These are phyloP conservation scores for Coryphaenoides rupestris DNA, from an alignment of 2,113 vertebrate genomes.

Conservation along the genomic window DNA sequence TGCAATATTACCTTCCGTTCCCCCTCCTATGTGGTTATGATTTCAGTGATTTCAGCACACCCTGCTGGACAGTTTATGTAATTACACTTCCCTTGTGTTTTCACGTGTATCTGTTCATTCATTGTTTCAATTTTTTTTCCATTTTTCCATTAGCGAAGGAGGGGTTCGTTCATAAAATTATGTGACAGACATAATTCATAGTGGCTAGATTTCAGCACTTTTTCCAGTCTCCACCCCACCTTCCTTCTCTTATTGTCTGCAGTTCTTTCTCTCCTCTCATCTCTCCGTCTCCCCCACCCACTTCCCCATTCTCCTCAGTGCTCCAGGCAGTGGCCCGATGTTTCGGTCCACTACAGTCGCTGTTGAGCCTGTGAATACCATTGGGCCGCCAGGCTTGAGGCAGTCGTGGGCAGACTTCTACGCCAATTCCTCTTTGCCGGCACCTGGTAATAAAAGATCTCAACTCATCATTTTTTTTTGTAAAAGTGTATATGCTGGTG, in stretches of 20 bases:
- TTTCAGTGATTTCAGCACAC: no score
- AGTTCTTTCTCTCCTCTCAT: not conserved
- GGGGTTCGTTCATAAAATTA: no score
- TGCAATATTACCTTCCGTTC: no score
- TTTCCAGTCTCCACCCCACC: not conserved
- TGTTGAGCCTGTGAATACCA: constrained; percentile 39
- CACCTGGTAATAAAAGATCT: constrained; percentile 33
- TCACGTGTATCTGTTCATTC: no score
- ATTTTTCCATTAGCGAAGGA: no score
- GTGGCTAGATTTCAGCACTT: constrained; percentile 47
- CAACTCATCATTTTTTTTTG: no score
- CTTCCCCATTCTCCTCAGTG: constrained; percentile 38
- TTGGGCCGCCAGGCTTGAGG: constrained; percentile 14
- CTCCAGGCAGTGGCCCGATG: constrained; percentile 66
- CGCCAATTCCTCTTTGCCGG: constrained; percentile 19
- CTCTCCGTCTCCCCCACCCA: not conserved
- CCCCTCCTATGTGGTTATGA: no score
- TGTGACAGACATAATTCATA: constrained; percentile 38
- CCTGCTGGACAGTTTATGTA: no score
- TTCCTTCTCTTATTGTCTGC: not conserved
- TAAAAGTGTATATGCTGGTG: no score
- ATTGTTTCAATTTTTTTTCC: no score
- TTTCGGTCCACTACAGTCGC: constrained; percentile 67
- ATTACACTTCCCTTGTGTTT: no score
- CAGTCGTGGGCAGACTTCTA: constrained; percentile 37